Evolutionary conservation across 1,140 invertebrate genomes (phyloP), one percentile per base, ranked within the genome.

Genomic region (Diorhabda elongata): DNA sequence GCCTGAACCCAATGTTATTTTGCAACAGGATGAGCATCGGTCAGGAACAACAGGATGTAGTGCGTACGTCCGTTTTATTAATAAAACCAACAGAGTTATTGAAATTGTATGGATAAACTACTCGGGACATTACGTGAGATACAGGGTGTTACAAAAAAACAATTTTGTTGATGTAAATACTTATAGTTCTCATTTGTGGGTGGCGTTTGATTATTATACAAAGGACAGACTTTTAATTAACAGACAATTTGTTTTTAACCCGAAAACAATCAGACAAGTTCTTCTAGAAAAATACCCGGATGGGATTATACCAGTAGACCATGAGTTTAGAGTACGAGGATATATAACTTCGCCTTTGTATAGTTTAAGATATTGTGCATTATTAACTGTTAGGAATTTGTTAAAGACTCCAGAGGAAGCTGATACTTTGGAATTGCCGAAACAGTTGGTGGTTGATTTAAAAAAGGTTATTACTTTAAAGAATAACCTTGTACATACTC

Each of bases 81-180:
- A 94, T 77, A 84, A 76, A 41, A 91, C 90, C 0, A 75, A 81
- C 1, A 80, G 86, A 2, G 81, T 78, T 3, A 83, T 92, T 0
- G 87, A 89, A 68, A 78, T 93, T 0, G 87, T 90, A 73, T 94
- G 92, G 92, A 83, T 91, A 52, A 87, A 92, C 80, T 92, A 87
- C 77, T 78, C 84, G 58, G 91, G 92, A 0, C 76, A 77, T 42
- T 81, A 83, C 42, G 80, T 87, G 9, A 81, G 81, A 47, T 91
- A 90, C 73, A 82, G 82, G 56, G 83, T 81, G 2, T 75, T 91
- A 4, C 73, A 78, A 4, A 77, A 85, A n/a, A 79, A 78, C 0
- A 75, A 84, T 4, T 85, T 79, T 75, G 81, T 86, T 60, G 87
- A 91, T 75, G 84, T 90, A 3, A 88, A 90, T 73, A 92, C 91